Evolutionary conservation across 2,113 vertebrate species (phyloP).

Genomic region (Oostethus manadensis): DNA sequence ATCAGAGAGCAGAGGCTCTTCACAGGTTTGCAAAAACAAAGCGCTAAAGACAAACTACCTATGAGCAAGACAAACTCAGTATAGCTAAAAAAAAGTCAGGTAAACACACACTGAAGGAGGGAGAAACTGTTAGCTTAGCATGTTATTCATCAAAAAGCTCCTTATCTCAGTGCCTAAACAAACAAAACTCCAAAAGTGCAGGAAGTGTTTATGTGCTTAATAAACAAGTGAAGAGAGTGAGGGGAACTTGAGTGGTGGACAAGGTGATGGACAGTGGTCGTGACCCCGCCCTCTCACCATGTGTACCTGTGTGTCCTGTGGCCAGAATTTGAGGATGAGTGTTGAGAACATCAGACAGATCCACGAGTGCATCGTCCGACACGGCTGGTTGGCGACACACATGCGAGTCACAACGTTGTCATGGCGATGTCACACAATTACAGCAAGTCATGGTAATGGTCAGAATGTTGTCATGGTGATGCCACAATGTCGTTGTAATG

Average conservation of each 20-base stretch:
- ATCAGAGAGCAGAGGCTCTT: background rate
- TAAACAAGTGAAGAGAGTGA: background rate
- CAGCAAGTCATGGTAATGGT: background rate
- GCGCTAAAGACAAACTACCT: no score
- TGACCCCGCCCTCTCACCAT: background rate
- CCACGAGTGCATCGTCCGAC: conserved; percentile 81
- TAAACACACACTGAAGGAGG: background rate
- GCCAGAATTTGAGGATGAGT: conserved; percentile 91
- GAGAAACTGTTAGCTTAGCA: background rate
- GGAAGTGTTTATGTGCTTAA: no score
- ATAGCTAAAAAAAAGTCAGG: background rate
- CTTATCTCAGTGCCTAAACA: no score
- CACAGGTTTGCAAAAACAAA: background rate
- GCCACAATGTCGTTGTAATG: background rate
- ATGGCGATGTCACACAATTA: conserved; percentile 9
- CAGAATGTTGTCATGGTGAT: background rate
- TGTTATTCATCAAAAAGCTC: no score
- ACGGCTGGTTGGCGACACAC: conserved; percentile 67
- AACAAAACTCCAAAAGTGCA: no score
- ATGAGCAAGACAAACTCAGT: no score
- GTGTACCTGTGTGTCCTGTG: conserved; percentile 53
- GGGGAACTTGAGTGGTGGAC: background rate
- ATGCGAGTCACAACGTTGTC: conserved; percentile 10
- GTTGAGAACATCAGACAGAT: conserved; percentile 88
- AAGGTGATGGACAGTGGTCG: background rate